Evolutionary conservation across 2,797 vertebrate species (phyloP), one percentile per base, ranked within the genome.

Genomic region (Eurystomus glaucurus): DNA sequence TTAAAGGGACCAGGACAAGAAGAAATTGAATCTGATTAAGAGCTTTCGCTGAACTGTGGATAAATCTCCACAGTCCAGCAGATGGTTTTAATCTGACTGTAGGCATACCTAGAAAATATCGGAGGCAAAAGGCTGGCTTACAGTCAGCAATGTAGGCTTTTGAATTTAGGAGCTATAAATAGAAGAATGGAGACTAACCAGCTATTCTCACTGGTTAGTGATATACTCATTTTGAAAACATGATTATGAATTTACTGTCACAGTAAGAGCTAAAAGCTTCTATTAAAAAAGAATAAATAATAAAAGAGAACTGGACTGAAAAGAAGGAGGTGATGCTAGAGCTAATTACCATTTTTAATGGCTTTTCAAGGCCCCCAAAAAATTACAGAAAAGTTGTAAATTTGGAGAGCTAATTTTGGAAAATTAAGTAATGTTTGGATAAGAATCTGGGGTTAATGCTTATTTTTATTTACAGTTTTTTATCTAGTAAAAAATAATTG

Each of bases 11-110:
- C 18, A 46, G 48, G 55, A 66, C 54, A 92, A 68, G 60, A 90
- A 20, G 66, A 94, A 84, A 90, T 28, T 28, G 57, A 88, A 86
- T 96, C 62, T 88, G 83, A 94, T 92, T 93, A 92, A 89, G 84
- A 76, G 77, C 85, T 97, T 95, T 93, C 33, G 12, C 55, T 92
- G 74, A 90, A 85, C 62, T 74, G 66, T 72, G 43, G 58, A 71
- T 88, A 95, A 86, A 85, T 88, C 66, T 94, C 39, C 64, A 70
- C 80, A n/a, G 85, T 91, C 45, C 81, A 93, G 61, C 70, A 94
- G 70, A 92, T 74, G 51, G 68, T 96, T 92, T 87, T 95, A 87
- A 97, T 95, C 55, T 93, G 55, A 16, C 43, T 93, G 51, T 94
- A 95, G 85, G 51, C 55, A 79, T 78, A 94, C 54, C 60, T 89